These are phyloP conservation scores for Acanthosoma haemorrhoidale DNA, from an alignment of 2,888 invertebrate species.

Conservation along the genomic window DNA sequence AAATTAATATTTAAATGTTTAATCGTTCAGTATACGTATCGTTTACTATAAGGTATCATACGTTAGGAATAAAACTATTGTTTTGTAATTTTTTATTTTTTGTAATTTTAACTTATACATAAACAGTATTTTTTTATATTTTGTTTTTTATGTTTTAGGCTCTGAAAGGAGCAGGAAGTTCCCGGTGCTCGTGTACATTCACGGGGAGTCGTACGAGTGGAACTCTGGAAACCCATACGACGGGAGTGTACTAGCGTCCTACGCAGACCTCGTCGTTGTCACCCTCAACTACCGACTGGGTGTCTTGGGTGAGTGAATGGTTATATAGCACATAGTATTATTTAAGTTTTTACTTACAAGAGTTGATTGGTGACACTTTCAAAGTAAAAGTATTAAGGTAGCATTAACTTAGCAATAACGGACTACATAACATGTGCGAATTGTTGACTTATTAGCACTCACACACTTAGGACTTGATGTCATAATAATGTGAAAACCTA, in stretches of 20 bases:
- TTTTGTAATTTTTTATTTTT: too few species aligned
- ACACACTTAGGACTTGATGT: too few species aligned
- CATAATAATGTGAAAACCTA: too few species aligned
- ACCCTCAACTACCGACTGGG: constrained; percentile 49
- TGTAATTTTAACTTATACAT: too few species aligned
- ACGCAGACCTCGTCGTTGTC: constrained; percentile 83
- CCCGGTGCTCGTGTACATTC: constrained; percentile 91
- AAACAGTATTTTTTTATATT: not conserved
- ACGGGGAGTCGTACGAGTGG: constrained; percentile 94
- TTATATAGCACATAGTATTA: not conserved
- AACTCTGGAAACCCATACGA: constrained; percentile 98
- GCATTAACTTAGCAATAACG: not conserved
- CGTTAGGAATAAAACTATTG: too few species aligned
- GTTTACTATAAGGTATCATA: too few species aligned
- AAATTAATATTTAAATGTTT: too few species aligned
- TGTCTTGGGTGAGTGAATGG: constrained; percentile 43
- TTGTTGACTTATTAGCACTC: too few species aligned
- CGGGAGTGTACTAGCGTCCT: constrained; percentile 83
- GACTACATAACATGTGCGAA: too few species aligned
- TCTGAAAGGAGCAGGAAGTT: constrained; percentile 50
- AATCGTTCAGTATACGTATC: too few species aligned
- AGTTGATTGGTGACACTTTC: not conserved
- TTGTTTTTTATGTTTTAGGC: constrained; percentile 39
- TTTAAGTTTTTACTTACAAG: not conserved
- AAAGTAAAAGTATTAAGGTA: not conserved